Evolutionary conservation across 1,140 invertebrate genomes (phyloP), one percentile per base, ranked within the genome.

Genomic region (Drosophila ironensis): DNA sequence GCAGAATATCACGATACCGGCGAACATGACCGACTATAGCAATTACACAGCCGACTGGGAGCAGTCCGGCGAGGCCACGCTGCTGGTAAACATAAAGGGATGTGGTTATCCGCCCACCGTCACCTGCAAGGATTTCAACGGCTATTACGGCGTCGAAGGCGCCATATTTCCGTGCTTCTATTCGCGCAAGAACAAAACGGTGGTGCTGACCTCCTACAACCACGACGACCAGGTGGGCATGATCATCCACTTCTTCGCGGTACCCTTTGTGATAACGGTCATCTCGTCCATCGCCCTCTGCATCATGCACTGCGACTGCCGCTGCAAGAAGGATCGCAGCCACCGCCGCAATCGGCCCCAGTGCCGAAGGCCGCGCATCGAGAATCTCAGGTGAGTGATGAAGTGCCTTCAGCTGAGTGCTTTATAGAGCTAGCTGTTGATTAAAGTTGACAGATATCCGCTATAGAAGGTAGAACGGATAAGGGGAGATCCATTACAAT

Each of bases 41-140:
- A 90, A 90, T 54, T 89, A 78, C 25, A 90, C 89, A 14, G 69
- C 81, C 38, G 88, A 90, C 19, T 77, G 75, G 76, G 80, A 87
- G 51, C 87, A 90, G 48, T 89, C 89, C 84, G 91, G 92, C 46
- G 93, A 95, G 74, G 94, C 94, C 9, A 92, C 94, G 12, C 91
- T 96, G 4, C 90, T 95, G 50, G 94, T 95, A 46, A 96, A 96
- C 90, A 95, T 95, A 86, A 95, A 95, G 89, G 96, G 95, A 3
- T 97, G 96, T 90, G 96, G 96, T n/a, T 97, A 97, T 90, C 96
- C 96, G 38, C 96, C 96, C 12, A 92, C 91, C 16, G 95, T 97
- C n/a, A 93, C 95, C 75, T 97, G 96, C 90, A 92, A 93, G 68
- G 95, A 95, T 74, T 97, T 97, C 87, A 96, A 95, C 27, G 92